These are phyloP conservation scores for Uloborus plumipes DNA, from an alignment of 2,888 invertebrate species.

Conservation along the genomic window DNA sequence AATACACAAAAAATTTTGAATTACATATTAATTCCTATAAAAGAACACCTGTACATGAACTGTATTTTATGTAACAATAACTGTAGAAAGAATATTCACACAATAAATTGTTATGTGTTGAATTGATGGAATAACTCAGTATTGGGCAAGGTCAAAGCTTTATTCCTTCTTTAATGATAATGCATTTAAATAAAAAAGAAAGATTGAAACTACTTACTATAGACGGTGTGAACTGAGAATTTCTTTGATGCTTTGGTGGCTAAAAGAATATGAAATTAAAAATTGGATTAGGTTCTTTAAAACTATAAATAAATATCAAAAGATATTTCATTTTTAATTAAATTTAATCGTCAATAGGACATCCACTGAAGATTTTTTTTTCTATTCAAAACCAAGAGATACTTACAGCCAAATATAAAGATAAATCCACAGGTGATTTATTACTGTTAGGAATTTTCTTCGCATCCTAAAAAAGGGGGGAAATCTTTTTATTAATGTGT, in stretches of 20 bases:
- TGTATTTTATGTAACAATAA: no score
- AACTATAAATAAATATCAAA: background rate
- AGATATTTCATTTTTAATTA: background rate
- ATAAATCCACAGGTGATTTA: constrained; percentile 48
- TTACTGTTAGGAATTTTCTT: constrained; percentile 78
- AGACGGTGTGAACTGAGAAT: constrained; percentile 35
- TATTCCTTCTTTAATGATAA: no score
- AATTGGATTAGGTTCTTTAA: background rate
- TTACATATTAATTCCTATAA: no score
- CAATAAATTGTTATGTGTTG: no score
- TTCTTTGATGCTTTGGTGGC: constrained; percentile 45
- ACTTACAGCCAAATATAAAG: constrained; percentile 47
- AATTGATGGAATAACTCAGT: no score
- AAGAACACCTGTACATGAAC: no score
- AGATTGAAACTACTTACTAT: constrained; percentile 29
- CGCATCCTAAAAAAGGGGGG: constrained; percentile 75
- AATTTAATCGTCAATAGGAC: background rate
- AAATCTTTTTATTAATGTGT: background rate
- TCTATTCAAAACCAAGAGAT: background rate
- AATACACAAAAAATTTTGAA: no score
- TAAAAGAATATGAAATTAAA: constrained; percentile 23
- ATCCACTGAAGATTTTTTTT: background rate
- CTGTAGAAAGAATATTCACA: no score
- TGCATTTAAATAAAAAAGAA: background rate
- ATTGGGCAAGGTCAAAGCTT: no score